Evolutionary conservation across 2,113 vertebrate genomes (phyloP), one percentile per base, ranked within the genome.

Genomic region (Eclectus roratus): DNA sequence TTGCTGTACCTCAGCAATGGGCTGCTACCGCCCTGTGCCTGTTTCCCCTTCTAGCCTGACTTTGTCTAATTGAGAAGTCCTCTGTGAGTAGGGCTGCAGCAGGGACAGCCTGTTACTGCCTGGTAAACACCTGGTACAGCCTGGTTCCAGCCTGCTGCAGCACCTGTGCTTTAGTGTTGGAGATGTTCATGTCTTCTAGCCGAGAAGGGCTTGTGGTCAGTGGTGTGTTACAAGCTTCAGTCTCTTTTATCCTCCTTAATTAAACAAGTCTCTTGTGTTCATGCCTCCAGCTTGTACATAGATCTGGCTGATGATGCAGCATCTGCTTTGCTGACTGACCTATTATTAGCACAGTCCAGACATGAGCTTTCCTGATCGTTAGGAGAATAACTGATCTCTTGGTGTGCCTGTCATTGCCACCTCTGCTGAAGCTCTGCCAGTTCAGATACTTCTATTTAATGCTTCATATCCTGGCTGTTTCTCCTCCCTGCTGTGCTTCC

Each of bases 321-420:
- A 21, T 79, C 13, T 21, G 80, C 88, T 88, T 73, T 87, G 86
- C 66, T 89, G 65, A 18, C 53, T 87, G 74, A 37, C 28, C 88
- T 95, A 52, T 81, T 96, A 56, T 93, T 96, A 82, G 66, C 84
- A 64, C 39, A 66, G 87, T 41, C 80, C 33, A 81, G 71, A 31
- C 65, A 33, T 88, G 41, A 71, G 85, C 39, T 77, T 95, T 88
- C 4, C 65, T 76, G 52, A 16, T 88, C 1, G 8, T 18, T 52
- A 80, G 47, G 79, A 82, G 53, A 43, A n/a, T 81, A 65, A 60
- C 52, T 17, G 31, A 80, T 91, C 65, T 91, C 74, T 37, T 37
- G 1, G 27, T 1, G 4, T 27, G 81, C 37, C 41, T 94, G 23
- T 82, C 44, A 76, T 74, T 88, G 37, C 28, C 49, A 84, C 78